Evolutionary conservation across 2,113 vertebrate species (phyloP).

Genomic region (Lucifuga dentata): DNA sequence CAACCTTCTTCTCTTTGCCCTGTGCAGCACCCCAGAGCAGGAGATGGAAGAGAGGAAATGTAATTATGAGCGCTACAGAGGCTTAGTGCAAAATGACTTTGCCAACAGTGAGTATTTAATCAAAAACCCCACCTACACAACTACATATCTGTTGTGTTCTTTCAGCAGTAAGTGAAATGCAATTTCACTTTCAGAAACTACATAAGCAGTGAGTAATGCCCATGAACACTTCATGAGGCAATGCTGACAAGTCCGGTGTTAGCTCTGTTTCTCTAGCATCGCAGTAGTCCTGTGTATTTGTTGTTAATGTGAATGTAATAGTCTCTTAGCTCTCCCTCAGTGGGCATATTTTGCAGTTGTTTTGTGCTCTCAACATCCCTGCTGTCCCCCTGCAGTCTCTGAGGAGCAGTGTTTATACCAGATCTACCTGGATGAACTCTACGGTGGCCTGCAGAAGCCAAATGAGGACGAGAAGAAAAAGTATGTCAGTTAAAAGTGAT

Average conservation of each 20-base stretch:
- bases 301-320: not conserved
- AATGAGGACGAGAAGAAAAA: slow-evolving; percentile 97
- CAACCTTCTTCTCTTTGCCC: slow-evolving; percentile 22
- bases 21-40: slow-evolving; percentile 85
- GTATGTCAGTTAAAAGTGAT: slow-evolving; percentile 75
- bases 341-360: slow-evolving; percentile 42
- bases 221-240: not conserved
- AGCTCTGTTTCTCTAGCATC: not conserved
- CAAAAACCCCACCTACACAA: not conserved
- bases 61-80: slow-evolving; percentile 96
- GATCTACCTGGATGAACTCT: slow-evolving; percentile 95
- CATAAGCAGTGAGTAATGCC: not conserved
- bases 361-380: slow-evolving; percentile 38
- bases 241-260: not conserved
- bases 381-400: slow-evolving; percentile 84
- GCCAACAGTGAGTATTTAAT: slow-evolving; percentile 90
- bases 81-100: slow-evolving; percentile 97
- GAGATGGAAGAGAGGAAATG: slow-evolving; percentile 94
- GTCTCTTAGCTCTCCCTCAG: slow-evolving; percentile 20
- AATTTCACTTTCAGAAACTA: too few relatives aligned
- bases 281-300: not conserved
- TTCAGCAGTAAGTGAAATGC: not conserved
- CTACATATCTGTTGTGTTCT: not conserved
- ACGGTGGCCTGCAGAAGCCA: slow-evolving; percentile 92
- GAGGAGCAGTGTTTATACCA: slow-evolving; percentile 98